Evolutionary conservation across 2,797 vertebrate genomes (phyloP).

Genomic region (Sebastes alutus): DNA sequence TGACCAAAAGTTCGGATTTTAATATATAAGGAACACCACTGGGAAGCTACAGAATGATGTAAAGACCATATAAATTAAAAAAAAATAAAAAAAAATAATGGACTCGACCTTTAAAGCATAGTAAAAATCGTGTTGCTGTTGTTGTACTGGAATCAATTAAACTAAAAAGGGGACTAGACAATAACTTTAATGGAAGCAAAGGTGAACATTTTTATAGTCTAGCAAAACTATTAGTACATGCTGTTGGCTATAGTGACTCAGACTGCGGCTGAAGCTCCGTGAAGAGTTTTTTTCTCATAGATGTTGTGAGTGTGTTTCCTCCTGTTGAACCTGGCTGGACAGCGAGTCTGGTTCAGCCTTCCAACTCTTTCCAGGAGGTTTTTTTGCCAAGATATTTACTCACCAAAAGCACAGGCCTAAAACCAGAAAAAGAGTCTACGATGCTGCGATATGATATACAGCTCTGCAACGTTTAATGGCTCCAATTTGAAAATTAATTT

Average conservation of each 20-base stretch:
- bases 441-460: not conserved
- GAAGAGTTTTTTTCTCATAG: not conserved
- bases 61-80: not conserved
- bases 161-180: not conserved
- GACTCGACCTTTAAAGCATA: not conserved
- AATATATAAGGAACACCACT: not conserved
- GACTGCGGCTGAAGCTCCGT: not conserved
- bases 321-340: conserved; percentile 26
- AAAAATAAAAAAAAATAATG: too few relatives aligned
- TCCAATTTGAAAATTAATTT: conserved; percentile 2
- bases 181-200: not conserved
- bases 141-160: not conserved
- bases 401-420: not conserved
- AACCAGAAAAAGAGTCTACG: not conserved
- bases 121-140: not conserved
- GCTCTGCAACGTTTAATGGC: not conserved
- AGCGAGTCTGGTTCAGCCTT: conserved; percentile 4
- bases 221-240: not conserved
- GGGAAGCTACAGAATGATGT: not conserved
- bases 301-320: conserved; percentile 25
- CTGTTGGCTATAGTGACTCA: conserved; percentile 7
- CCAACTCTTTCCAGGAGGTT: not conserved
- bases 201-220: not conserved
- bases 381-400: not conserved
- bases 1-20: not conserved